phyloP scores from a whole-genome alignment of 2,888 invertebrate species.

The Drosophila borealis region DNA sequence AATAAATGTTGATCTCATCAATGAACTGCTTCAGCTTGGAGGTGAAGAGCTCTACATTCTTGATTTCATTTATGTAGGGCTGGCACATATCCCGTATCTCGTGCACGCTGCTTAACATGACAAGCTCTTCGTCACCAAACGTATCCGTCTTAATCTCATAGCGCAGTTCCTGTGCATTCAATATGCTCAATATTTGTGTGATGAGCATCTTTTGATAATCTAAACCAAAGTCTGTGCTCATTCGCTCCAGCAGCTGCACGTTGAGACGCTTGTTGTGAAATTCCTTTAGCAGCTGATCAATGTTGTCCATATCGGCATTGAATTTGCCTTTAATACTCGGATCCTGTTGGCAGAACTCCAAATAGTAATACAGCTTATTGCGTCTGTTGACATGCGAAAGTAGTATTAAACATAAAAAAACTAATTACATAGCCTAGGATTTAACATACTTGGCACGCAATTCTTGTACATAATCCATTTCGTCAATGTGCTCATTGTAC shows the following conservation, averaged over 20 bases:
- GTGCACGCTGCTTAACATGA: slow-evolving; percentile 77
- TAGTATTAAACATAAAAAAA: background rate
- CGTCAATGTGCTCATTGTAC: slow-evolving; percentile 80
- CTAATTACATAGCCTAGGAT: background rate
- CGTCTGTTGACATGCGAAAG: slow-evolving; percentile 68
- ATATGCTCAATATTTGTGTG: slow-evolving; percentile 82
- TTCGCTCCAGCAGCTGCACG: slow-evolving; percentile 81
- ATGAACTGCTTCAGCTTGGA: slow-evolving; percentile 80
- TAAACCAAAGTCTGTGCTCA: slow-evolving; percentile 84
- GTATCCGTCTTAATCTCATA: slow-evolving; percentile 82
- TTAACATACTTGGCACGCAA: slow-evolving; percentile 75
- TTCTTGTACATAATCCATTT: slow-evolving; percentile 69
- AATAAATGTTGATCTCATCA: slow-evolving; percentile 84
- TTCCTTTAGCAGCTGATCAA: slow-evolving; percentile 81
- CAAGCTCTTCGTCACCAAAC: slow-evolving; percentile 83
- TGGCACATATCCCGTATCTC: slow-evolving; percentile 80
- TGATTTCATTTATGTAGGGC: slow-evolving; percentile 84
- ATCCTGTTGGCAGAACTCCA: slow-evolving; percentile 84
- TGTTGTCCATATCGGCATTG: slow-evolving; percentile 82
- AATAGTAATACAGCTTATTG: slow-evolving; percentile 83
- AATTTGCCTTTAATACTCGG: slow-evolving; percentile 80
- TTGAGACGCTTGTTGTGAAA: slow-evolving; percentile 82
- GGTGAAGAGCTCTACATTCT: slow-evolving; percentile 79
- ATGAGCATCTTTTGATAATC: slow-evolving; percentile 83
- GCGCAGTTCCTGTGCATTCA: slow-evolving; percentile 81